Base-by-base conservation (phyloP, 2,113 vertebrate genomes). In the Tenrec ecaudatus region DNA sequence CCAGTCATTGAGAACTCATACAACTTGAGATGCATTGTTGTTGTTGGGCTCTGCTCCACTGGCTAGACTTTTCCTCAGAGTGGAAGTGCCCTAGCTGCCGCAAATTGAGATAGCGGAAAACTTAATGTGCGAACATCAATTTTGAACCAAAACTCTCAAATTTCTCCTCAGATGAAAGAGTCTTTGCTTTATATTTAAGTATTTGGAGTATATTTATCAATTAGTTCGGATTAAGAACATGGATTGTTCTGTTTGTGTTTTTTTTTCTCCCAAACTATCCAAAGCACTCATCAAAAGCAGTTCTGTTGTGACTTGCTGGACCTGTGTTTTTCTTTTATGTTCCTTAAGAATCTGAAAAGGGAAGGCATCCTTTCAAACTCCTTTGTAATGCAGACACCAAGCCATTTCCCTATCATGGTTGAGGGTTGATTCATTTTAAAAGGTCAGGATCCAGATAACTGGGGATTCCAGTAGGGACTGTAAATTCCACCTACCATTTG, bases 1-100 rank as follows among this genome's bases (percentile, higher is more conserved):
- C 82, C 81, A 90, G 68, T 84, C 90, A 89, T 94, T 91, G 94
- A 84, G 80, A 90, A 73, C 62, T 78, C 80, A 75, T 95, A 93
- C 95, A 97, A 84, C 86, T 96, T 75, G 78, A 88, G 60, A 79
- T 31, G 68, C 58, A 22, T 68, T 53, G 84, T 93, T 15, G 40
- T 40, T 40, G 1, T 92, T 60, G 22, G 62, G 76, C 91, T 92
- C 43, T 92, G 88, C 43, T 69, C 69, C 0, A 11, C 19, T 88
- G 58, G 53, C 53, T 27, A 84, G 79, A 57, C 27, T 86, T 89
- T 81, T 62, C 58, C 81, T 77, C n/a, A 14, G 62, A 79, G 64
- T 75, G 23, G 22, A 19, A 16, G 71, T 10, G 19, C 47, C 53
- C 27, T 12, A 78, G 43, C 16, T 31, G 58, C 60, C 82, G 36